Base-by-base conservation (phyloP, 2,888 invertebrate species). In the Machimus rusticus region DNA sequence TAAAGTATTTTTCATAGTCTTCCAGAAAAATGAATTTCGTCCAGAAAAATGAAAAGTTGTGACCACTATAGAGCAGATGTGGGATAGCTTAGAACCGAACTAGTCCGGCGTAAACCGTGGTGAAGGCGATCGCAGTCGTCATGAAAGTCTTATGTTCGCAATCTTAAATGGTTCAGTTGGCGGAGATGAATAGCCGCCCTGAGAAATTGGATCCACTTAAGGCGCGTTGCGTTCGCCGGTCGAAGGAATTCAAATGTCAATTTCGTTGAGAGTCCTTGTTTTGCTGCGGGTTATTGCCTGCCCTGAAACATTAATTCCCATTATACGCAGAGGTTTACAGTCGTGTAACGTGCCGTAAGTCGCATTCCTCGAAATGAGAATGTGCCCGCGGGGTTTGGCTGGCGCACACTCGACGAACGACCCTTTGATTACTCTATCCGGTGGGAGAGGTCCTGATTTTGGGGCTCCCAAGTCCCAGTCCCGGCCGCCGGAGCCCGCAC, bases 181-280 rank as follows among this genome's bases (percentile, higher is more conserved):
- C 19, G 74, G 74, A 28, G 74, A 86, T 86, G 51, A 28, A 76
- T 76, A 51, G n/a, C 46, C 12, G 12, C 16, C 16, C 46, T 51
- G 74, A 76, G 76, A 74, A 74, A 86, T 86, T 74, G 86, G 51
- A 86, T 86, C 86, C 46, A 86, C 86, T 86, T 86, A 86, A 46
- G 46, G 19, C 46, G 31, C 46, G n/a, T 31, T 46, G 31, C 31
- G 28, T n/a, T 74, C 23, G 74, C 74, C 76, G 74, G 74, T 37
- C 76, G 46, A 23, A 46, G 46, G 86, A 86, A 86, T 86, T 86
- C 74, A 86, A 76, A 86, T 86, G 76, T 43, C 86, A 86, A 86
- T 86, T 86, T 46, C 16, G 28, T 86, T 86, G 51, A 57, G 34
- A 46, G 43, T 74, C 34, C 74, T 51, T 86, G 43, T 86, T 86